Base-by-base conservation (phyloP, 2,113 vertebrate genomes). In the Rutilus rutilus region DNA sequence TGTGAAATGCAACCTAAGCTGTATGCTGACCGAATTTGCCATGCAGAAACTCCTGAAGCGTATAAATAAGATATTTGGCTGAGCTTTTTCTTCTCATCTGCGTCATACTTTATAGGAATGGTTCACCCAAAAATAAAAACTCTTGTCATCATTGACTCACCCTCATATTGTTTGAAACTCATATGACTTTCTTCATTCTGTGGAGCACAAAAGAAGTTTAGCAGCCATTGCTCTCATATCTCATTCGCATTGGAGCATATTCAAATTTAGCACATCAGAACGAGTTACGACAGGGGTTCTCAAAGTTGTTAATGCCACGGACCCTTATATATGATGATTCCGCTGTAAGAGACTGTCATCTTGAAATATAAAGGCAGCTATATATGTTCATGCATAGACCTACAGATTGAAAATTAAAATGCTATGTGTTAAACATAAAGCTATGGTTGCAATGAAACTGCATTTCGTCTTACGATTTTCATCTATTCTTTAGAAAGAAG, bases 11-110 rank as follows among this genome's bases (percentile, higher is more conserved):
- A 78, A 45, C 33, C 42, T 69, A 36, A 57, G 77, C 39, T 79
- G 50, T 79, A 69, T 25, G 33, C 21, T 7, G 60, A 39, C 45
- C 60, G 9, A 54, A 57, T 54, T 54, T 78, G 30, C 75, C n/a
- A 33, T 78, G 27, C 45, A 62, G 42, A 62, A 62, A 60, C 54
- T 60, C 54, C 77, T 79, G 77, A 57, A 79, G 54, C 33, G 11
- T 60, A 42, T n/a, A 60, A 60, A 60, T 60, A 60, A 42, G 21
- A 60, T 39, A 33, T 79, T 25, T 36, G 33, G 33, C 8, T 79
- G 54, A 79, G 54, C 57, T 21, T 78, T 39, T 12, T 57, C 10
- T 57, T 10, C 0, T 5, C 52, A 5, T 78, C 50, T 57, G 19
- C 10, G 9, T 78, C 52, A 36, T 78, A 59, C 9, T 71, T 54